phyloP scores from a whole-genome alignment of 2,888 invertebrate genomes.

The Phasia obesa region DNA sequence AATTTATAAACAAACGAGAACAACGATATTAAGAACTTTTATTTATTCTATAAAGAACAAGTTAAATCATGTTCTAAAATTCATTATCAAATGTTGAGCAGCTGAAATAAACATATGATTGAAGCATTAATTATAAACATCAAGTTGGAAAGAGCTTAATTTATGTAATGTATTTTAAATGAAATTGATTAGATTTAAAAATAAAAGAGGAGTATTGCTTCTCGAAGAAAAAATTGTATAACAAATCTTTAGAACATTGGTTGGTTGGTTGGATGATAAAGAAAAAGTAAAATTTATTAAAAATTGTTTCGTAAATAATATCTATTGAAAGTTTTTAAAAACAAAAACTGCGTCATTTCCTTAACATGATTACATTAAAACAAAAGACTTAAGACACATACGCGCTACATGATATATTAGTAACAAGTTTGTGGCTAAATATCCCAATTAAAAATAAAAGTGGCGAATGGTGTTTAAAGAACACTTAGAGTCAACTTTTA shows the following conservation, averaged over 20 bases:
- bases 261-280: too few species aligned
- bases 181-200: neutral
- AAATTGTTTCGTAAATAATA: too few species aligned
- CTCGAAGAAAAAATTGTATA: neutral
- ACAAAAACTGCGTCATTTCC: neutral
- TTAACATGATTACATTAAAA: neutral
- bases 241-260: too few species aligned
- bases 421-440: conserved; percentile 49
- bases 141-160: neutral
- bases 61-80: conserved; percentile 51
- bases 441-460: too few species aligned
- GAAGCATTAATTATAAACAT: conserved; percentile 24
- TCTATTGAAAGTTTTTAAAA: too few species aligned
- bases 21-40: conserved; percentile 42
- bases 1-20: conserved; percentile 44
- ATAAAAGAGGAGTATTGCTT: neutral
- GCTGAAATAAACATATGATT: neutral
- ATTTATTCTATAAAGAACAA: conserved; percentile 15
- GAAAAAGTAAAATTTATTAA: too few species aligned
- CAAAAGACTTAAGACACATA: conserved; percentile 52
- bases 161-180: neutral
- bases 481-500: too few species aligned
- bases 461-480: too few species aligned
- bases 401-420: neutral
- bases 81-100: conserved; percentile 45